Evolutionary conservation across 2,113 vertebrate genomes (phyloP), one percentile per base, ranked within the genome.

Genomic region (Microtus oregoni): DNA sequence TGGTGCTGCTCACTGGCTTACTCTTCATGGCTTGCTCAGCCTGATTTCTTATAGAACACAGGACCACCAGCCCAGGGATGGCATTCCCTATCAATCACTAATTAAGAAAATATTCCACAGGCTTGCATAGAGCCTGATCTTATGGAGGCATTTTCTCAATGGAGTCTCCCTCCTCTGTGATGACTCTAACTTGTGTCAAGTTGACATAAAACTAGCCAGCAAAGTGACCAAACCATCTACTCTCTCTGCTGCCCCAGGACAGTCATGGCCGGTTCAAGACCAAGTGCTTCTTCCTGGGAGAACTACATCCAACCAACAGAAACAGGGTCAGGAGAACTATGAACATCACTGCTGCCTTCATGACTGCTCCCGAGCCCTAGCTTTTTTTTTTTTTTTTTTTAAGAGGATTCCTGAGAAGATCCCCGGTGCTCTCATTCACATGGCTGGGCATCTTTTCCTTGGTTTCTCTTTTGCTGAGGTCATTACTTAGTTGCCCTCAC

Each of bases 231-330:
- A 83, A 14, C 20, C 58, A 28, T 41, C 79, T 68, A 14, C 17
- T 35, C 85, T 35, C 85, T 30, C 8, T 2, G 32, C 24, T 35
- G 8, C 8, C 11, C 14, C 44, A 30, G 70, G 47, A 41, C 38
- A 35, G 24, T 5, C n/a, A 91, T 0, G 1, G 47, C 15, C 4
- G 17, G 6, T 3, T 4, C 3, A 52, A 6, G 28, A 5, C 5
- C 47, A n/a, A n/a, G 10, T 30, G 2, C 30, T 26, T 35, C 35
- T 58, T 87, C 30, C 35, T 7, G 0, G 14, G 41, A 6, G 58
- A 15, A 2, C 2, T 4, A 1, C 14, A 24, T 41, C 15, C 17
- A 67, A 35, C 32, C 61, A 35, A 17, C 12, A 52, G 44, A 73
- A 8, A 10, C 38, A 55, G 11, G 7, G 7, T 14, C n/a, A 12